A percentile compares a stretch with the other conserved stretches of the same genome.
Conservation (phyloP, 2,797 vertebrate species). For the Hapalemur alaotrensis region DNA sequence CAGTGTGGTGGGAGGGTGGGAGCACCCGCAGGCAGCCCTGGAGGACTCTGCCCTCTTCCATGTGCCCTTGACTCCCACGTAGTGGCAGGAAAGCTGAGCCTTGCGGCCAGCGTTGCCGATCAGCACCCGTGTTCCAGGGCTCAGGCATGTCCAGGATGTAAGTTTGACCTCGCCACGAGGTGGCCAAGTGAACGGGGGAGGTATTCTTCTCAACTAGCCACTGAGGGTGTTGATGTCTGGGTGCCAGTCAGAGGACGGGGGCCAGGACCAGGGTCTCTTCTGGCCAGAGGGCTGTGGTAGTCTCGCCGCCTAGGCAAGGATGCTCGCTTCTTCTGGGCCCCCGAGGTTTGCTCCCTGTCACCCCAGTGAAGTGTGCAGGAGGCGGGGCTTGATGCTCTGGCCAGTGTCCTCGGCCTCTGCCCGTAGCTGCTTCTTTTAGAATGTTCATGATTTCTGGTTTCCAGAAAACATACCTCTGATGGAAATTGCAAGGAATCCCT, state of each 20-base stretch:
- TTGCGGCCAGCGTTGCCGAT: fast-evolving
- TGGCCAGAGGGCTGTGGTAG: neutral
- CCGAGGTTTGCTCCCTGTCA: too few relatives aligned
- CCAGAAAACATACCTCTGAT: neutral
- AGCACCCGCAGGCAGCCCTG: fast-evolving
- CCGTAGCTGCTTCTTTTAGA: neutral
- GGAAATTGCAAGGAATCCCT: constrained; percentile 73
- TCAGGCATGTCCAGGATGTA: fast-evolving
- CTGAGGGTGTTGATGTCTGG: fast-evolving
- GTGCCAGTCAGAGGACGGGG: too few relatives aligned
- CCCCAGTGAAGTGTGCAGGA: fast-evolving
- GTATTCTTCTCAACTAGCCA: neutral
- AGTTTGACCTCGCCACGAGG: fast-evolving
- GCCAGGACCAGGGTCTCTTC: too few relatives aligned
- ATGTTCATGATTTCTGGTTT: neutral
- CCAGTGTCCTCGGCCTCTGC: neutral
- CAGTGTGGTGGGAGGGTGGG: fast-evolving
- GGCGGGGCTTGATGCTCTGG: fast-evolving
- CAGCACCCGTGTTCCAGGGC: fast-evolving
- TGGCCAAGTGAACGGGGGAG: fast-evolving
- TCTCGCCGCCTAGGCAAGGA: fast-evolving
- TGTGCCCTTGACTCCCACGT: fast-evolving
- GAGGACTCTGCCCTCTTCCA: fast-evolving
- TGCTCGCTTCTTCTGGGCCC: neutral
- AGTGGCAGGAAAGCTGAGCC: fast-evolving